Conservation (phyloP, 2,113 vertebrate species). For the Chaetura pelagica region DNA sequence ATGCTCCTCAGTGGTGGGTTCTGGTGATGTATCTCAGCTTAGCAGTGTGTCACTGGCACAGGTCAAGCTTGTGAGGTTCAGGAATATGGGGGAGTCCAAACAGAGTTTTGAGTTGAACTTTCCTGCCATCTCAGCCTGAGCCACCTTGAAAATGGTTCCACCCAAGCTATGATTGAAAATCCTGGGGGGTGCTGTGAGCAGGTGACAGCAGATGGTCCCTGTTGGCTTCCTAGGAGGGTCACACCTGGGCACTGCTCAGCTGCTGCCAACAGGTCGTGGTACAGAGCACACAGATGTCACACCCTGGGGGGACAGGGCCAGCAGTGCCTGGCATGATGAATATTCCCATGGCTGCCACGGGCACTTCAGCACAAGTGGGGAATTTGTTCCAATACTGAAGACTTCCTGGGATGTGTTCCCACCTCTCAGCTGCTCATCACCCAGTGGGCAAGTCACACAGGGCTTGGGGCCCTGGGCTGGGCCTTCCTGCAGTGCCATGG, state of each 20-base stretch:
- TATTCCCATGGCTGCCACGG: background rate
- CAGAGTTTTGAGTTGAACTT: too few relatives aligned
- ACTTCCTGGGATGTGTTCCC: background rate
- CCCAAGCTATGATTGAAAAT: background rate
- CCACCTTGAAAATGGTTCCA: background rate
- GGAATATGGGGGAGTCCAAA: too few relatives aligned
- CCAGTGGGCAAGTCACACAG: fast-evolving
- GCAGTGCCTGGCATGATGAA: fast-evolving
- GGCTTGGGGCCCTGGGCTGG: too few relatives aligned
- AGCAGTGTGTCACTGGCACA: too few relatives aligned
- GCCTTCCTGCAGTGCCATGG: background rate
- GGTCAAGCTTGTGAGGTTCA: too few relatives aligned
- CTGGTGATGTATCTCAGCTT: too few relatives aligned
- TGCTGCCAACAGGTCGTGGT: background rate
- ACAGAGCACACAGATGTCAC: background rate
- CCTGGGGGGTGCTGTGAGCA: background rate
- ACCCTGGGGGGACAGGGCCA: background rate
- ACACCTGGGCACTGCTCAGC: background rate
- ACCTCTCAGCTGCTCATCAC: background rate
- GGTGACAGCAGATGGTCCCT: background rate
- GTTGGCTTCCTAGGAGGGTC: background rate
- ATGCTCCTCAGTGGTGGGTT: too few relatives aligned
- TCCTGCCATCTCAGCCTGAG: background rate
- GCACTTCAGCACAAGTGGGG: too few relatives aligned
- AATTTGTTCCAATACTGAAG: background rate